Evolutionary conservation across 2,888 invertebrate species (phyloP).

Genomic region (Cephalotes varians): DNA sequence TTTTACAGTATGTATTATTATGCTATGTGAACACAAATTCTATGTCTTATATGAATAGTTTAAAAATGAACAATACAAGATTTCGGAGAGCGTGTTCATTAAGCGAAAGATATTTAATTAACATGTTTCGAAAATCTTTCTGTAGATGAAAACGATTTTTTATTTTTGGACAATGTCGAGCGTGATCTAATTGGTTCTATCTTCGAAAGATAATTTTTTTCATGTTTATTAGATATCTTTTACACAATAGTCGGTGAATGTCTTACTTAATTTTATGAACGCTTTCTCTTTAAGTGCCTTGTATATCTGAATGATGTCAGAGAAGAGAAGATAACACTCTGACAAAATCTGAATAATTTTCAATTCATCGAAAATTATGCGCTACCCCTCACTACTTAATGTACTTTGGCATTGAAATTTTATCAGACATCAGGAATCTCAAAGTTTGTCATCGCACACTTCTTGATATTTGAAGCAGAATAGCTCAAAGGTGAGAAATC

Average conservation of each 20-base stretch:
- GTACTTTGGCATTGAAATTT: constrained; percentile 83
- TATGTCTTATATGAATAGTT: not conserved
- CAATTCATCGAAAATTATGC: constrained; percentile 30
- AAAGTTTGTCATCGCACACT: constrained; percentile 69
- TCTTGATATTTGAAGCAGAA: constrained; percentile 77
- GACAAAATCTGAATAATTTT: constrained; percentile 35
- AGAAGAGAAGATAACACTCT: constrained; percentile 10
- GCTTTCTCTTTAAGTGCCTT: constrained; percentile 17
- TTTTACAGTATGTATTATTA: constrained; percentile 22
- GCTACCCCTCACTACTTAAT: constrained; percentile 60
- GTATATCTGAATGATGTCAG: constrained; percentile 6
- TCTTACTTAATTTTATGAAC: not conserved
- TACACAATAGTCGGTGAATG: not conserved
- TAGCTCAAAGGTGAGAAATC: constrained; percentile 77
- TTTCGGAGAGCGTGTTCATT: not conserved
- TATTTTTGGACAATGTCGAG: not conserved
- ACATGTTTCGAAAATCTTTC: not conserved
- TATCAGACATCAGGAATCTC: constrained; percentile 78
- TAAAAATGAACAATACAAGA: constrained; percentile 7
- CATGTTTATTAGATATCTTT: constrained; percentile 6
- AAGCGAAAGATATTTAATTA: constrained; percentile 20
- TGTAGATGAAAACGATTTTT: not conserved
- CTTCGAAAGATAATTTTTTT: not conserved
- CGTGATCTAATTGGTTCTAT: not conserved
- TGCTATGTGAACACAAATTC: constrained; percentile 27